phyloP scores from a whole-genome alignment of 1,140 invertebrate genomes.

The Trichonephila inaurata region DNA sequence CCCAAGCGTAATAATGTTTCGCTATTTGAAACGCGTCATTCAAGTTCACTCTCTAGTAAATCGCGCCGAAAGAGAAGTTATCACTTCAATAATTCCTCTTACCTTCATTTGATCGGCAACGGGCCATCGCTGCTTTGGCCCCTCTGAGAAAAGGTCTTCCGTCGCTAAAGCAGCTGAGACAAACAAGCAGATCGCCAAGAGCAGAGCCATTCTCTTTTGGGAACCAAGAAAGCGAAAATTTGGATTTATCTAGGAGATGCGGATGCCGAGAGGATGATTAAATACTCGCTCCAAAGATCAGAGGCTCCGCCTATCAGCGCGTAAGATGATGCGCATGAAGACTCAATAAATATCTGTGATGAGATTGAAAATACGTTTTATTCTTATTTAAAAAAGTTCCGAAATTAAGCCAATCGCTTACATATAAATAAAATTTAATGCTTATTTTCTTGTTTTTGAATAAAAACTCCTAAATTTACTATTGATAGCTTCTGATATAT shows the following conservation, averaged over 20 bases:
- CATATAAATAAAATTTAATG: too few relatives aligned
- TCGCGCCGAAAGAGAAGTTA: too few relatives aligned
- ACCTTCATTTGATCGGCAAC: not conserved
- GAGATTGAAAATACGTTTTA: not conserved
- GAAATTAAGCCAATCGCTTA: too few relatives aligned
- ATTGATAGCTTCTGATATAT: too few relatives aligned
- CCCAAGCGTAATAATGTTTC: too few relatives aligned
- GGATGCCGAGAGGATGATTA: not conserved
- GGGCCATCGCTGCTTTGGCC: not conserved
- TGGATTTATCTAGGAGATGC: too few relatives aligned
- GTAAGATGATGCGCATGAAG: not conserved
- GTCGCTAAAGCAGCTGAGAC: not conserved
- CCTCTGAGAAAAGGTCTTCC: not conserved
- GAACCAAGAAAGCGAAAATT: too few relatives aligned
- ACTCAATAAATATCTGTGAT: not conserved
- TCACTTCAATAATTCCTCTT: not conserved
- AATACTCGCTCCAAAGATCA: not conserved
- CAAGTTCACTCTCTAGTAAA: too few relatives aligned
- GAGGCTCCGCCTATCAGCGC: not conserved
- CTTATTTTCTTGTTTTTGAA: too few relatives aligned
- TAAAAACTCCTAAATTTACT: too few relatives aligned
- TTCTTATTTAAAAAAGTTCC: too few relatives aligned
- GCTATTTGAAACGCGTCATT: too few relatives aligned
- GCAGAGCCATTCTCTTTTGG: not conserved
- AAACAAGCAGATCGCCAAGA: not conserved